A percentile compares a stretch with the other conserved stretches of the same genome.
Evolutionary conservation across 2,797 vertebrate genomes (phyloP).

Genomic region (Microctenopoma stevenorrisi): DNA sequence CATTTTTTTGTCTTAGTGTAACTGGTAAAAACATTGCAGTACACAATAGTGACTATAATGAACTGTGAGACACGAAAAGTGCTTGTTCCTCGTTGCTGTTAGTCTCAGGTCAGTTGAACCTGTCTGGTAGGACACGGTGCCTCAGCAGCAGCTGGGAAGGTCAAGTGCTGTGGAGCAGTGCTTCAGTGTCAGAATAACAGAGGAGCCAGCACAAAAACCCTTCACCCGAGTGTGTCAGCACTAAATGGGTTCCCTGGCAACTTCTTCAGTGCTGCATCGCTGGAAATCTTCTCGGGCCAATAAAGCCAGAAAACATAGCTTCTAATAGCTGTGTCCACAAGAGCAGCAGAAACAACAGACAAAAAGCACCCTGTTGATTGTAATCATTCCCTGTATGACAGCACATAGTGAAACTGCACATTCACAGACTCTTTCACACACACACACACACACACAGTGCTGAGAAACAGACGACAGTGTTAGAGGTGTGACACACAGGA

Average conservation of each 20-base stretch:
- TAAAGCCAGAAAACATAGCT: slow-evolving; percentile 20
- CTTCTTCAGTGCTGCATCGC: slow-evolving; percentile 47
- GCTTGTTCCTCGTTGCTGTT: slow-evolving; percentile 6
- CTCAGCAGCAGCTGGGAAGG: slow-evolving; percentile 43
- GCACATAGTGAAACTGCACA: slow-evolving; percentile 49
- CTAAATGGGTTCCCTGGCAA: slow-evolving; percentile 62
- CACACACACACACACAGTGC: background rate
- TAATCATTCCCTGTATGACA: slow-evolving; percentile 39
- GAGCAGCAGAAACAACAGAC: slow-evolving; percentile 37
- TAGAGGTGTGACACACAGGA: slow-evolving; percentile 59
- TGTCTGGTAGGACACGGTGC: slow-evolving; percentile 25
- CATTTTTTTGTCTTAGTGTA: too few relatives aligned
- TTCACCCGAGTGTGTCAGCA: slow-evolving; percentile 34
- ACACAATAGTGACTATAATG: background rate
- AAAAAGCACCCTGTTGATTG: slow-evolving; percentile 68
- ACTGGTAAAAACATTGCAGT: too few relatives aligned
- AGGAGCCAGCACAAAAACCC: slow-evolving; percentile 48
- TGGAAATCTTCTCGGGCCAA: slow-evolving; percentile 45
- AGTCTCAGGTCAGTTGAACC: slow-evolving; percentile 10
- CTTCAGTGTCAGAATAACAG: slow-evolving; percentile 40
- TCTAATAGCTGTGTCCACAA: slow-evolving; percentile 11
- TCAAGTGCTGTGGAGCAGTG: slow-evolving; percentile 55
- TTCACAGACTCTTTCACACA: background rate
- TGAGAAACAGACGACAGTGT: slow-evolving; percentile 40
- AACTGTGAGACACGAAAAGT: background rate